These are phyloP conservation scores for Hyperoplus immaculatus DNA, from an alignment of 2,797 vertebrate genomes.

Conservation along the genomic window DNA sequence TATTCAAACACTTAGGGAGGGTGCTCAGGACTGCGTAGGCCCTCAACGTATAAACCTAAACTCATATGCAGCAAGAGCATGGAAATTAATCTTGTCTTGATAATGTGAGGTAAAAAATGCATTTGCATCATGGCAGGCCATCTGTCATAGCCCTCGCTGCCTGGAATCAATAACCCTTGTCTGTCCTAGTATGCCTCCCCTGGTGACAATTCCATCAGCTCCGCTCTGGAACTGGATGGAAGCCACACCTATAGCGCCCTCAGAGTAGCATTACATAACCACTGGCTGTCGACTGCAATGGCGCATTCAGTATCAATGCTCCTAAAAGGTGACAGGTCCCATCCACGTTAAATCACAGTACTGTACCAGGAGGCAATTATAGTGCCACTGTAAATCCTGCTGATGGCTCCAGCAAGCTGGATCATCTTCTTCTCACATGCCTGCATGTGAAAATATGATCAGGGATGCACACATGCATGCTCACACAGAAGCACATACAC, in stretches of 20 bases:
- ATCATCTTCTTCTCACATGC: conserved; percentile 52
- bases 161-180: conserved; percentile 56
- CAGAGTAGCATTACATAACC: conserved; percentile 70
- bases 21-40: background rate
- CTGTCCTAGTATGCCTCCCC: conserved; percentile 56
- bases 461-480: conserved; percentile 27
- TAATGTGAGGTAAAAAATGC: conserved; percentile 21
- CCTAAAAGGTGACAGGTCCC: conserved; percentile 63
- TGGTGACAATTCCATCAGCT: conserved; percentile 66
- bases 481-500: conserved; percentile 10
- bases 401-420: conserved; percentile 47
- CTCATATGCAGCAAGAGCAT: conserved; percentile 12
- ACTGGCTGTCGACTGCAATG: conserved; percentile 59
- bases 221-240: conserved; percentile 58
- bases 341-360: conserved; percentile 52
- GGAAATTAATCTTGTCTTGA: conserved; percentile 47
- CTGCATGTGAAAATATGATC: conserved; percentile 12
- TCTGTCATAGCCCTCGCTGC: conserved; percentile 52
- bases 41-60: conserved; percentile 20
- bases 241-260: conserved; percentile 42
- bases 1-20: conserved; percentile 8
- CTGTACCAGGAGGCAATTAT: conserved; percentile 73
- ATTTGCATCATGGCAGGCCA: conserved; percentile 67
- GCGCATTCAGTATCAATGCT: conserved; percentile 59
- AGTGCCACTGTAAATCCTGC: conserved; percentile 61